Percentiles rank a stretch among this genome's conserved stretches.
phyloP scores from a whole-genome alignment of 1,140 invertebrate genomes.

The Chlorops oryzae region DNA sequence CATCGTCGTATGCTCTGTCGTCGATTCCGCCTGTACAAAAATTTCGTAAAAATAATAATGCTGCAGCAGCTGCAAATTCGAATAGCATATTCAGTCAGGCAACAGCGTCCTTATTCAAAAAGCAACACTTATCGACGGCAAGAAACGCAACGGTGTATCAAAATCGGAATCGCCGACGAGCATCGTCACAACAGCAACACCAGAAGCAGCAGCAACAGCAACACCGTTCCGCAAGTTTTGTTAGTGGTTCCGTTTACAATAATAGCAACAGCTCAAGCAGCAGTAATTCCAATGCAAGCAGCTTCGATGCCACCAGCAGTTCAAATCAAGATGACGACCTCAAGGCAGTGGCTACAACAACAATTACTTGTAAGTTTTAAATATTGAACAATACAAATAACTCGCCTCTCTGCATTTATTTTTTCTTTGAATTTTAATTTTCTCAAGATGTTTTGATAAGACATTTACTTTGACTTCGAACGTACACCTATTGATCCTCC shows the following conservation, averaged over 20 bases:
- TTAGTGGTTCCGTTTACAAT: constrained; percentile 19
- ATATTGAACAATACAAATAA: too few species aligned
- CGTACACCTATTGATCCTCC: neutral
- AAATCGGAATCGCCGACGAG: too few species aligned
- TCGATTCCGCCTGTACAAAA: constrained; percentile 35
- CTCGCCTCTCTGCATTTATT: too few species aligned
- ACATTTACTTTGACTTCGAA: too few species aligned
- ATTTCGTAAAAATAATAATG: constrained; percentile 45
- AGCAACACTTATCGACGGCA: too few species aligned
- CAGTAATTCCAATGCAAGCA: constrained; percentile 14
- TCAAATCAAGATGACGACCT: neutral
- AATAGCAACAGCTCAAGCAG: constrained; percentile 17
- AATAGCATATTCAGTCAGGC: constrained; percentile 46
- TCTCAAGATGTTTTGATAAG: too few species aligned
- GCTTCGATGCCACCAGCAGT: too few species aligned
- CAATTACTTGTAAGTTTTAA: constrained; percentile 47
- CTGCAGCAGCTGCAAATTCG: constrained; percentile 41
- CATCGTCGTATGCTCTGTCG: constrained; percentile 11
- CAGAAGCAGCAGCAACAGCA: neutral
- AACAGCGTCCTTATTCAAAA: too few species aligned
- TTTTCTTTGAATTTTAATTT: too few species aligned
- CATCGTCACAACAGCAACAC: too few species aligned
- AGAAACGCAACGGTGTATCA: too few species aligned
- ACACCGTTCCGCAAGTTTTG: constrained; percentile 1
- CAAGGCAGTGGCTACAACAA: constrained; percentile 27